A percentile compares a stretch with the other conserved stretches of the same genome.
Conservation (phyloP, 2,113 vertebrate genomes). For the Caretta caretta region DNA sequence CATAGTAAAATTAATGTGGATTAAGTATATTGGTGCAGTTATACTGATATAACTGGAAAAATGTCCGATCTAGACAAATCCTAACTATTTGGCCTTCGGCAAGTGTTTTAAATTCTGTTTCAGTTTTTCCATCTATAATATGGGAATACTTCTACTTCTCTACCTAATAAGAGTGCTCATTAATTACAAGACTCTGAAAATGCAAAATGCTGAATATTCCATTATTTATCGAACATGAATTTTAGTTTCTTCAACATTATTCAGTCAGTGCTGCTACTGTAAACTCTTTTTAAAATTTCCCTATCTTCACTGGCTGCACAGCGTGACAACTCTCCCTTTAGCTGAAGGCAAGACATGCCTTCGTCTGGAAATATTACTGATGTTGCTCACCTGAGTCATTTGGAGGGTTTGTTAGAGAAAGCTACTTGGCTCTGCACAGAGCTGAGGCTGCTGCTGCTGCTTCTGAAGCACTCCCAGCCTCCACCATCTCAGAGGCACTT, state of each 20-base stretch:
- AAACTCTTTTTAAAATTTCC: neutral
- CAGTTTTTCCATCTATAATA: neutral
- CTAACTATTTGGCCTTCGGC: neutral
- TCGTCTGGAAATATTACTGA: neutral
- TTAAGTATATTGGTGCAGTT: conserved; percentile 14
- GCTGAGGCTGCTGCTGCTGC: neutral
- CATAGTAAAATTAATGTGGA: conserved; percentile 17
- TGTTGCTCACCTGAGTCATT: neutral
- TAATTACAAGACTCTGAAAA: conserved; percentile 18
- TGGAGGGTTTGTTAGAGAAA: neutral
- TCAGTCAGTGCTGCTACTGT: neutral
- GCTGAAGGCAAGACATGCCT: neutral
- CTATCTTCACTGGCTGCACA: neutral
- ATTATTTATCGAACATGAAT: neutral
- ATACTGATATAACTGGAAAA: neutral
- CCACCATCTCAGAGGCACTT: neutral
- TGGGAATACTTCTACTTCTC: neutral
- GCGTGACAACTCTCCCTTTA: rapidly evolving
- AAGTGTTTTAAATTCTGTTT: neutral
- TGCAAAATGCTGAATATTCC: neutral
- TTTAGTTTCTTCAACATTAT: neutral
- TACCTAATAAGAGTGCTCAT: neutral
- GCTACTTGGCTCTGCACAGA: neutral
- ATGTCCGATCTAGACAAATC: neutral
- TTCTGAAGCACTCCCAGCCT: neutral